phyloP scores from a whole-genome alignment of 2,113 vertebrate species.

The Passer montanus region DNA sequence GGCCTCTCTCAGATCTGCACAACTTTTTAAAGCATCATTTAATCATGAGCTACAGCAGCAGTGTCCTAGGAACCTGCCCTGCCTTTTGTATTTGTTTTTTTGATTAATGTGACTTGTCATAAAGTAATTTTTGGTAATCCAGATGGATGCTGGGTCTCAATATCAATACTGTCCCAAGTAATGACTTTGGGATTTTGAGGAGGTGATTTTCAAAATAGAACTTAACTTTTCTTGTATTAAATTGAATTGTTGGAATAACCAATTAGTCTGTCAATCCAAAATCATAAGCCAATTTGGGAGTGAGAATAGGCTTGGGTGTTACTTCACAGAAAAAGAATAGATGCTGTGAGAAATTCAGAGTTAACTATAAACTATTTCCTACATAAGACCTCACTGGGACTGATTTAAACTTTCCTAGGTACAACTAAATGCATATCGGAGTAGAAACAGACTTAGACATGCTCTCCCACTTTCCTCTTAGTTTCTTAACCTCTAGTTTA shows the following conservation, averaged over 20 bases:
- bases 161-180: background rate
- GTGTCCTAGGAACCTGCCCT: background rate
- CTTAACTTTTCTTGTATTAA: background rate
- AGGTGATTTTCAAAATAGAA: background rate
- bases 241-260: background rate
- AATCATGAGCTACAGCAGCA: background rate
- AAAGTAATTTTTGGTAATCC: background rate
- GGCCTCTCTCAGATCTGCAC: background rate
- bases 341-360: background rate
- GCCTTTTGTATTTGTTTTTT: background rate
- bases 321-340: background rate
- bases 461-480: background rate
- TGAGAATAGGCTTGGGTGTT: background rate
- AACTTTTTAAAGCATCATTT: background rate
- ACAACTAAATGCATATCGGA: background rate
- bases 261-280: background rate
- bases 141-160: background rate
- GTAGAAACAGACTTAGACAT: background rate
- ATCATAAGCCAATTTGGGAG: background rate
- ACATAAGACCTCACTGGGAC: background rate
- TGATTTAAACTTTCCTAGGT: background rate
- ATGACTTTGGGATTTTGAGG: background rate
- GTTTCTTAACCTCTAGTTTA: background rate
- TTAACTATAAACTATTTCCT: background rate
- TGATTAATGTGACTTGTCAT: background rate